These are phyloP conservation scores for Eulacestoma nigropectus DNA, from an alignment of 2,113 vertebrate species.

Conservation along the genomic window DNA sequence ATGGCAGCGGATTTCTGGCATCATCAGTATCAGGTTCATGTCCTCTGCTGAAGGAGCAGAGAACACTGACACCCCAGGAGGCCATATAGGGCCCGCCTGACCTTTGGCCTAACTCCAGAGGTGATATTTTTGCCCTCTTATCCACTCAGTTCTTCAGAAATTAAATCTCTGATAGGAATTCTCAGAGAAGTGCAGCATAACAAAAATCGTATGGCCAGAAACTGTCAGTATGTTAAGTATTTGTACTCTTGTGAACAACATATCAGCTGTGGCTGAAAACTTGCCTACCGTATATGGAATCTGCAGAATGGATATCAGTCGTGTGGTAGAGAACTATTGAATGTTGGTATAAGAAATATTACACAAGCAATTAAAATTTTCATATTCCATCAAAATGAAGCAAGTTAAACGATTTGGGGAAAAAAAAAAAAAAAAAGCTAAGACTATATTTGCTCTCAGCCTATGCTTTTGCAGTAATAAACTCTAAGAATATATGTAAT, in stretches of 20 bases:
- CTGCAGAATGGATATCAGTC: background rate
- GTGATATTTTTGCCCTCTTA: background rate
- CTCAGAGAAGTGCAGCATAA: background rate
- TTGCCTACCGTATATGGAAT: background rate
- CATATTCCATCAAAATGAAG: background rate
- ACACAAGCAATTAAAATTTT: background rate
- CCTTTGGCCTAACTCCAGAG: background rate
- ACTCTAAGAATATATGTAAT: background rate
- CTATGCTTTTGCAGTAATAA: background rate
- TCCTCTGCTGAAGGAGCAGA: background rate
- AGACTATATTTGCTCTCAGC: background rate
- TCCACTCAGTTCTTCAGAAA: background rate
- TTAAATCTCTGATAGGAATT: background rate
- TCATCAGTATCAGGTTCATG: rapidly evolving
- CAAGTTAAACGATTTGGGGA: background rate
- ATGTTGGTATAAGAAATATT: background rate
- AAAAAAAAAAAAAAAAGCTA: background rate
- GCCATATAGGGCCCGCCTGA: background rate
- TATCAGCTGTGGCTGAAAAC: background rate
- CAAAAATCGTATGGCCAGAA: background rate
- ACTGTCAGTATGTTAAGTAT: background rate
- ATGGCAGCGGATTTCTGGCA: rapidly evolving
- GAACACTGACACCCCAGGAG: rapidly evolving
- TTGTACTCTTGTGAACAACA: background rate
- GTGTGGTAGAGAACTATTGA: background rate